These are phyloP conservation scores for Leucophenga montana DNA, from an alignment of 2,888 invertebrate species.

Conservation along the genomic window DNA sequence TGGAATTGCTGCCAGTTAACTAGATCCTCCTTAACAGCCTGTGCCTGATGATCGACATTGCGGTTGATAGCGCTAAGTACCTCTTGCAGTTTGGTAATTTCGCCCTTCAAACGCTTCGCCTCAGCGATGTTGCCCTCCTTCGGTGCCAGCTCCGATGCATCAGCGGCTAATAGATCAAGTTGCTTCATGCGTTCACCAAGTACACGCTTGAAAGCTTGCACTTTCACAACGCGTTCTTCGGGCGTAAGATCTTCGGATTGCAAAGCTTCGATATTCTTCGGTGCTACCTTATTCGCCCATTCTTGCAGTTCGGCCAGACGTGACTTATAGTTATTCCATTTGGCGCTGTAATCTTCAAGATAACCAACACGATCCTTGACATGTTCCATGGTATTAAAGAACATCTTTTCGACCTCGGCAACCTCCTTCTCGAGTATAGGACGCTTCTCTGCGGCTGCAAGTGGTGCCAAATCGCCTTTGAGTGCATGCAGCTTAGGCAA, in stretches of 20 bases:
- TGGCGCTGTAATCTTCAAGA: conserved; percentile 86
- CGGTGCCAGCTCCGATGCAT: conserved; percentile 82
- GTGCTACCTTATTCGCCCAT: conserved; percentile 87
- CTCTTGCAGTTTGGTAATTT: conserved; percentile 83
- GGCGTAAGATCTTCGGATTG: conserved; percentile 86
- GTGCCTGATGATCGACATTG: conserved; percentile 84
- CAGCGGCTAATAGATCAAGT: conserved; percentile 82
- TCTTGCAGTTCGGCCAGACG: conserved; percentile 84
- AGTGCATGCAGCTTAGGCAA: conserved; percentile 83
- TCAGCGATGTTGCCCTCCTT: conserved; percentile 81
- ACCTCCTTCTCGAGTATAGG: conserved; percentile 85
- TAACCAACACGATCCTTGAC: conserved; percentile 85
- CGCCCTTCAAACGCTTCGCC: conserved; percentile 82
- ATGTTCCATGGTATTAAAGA: conserved; percentile 84
- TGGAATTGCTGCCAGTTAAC: conserved; percentile 90
- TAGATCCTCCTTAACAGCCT: conserved; percentile 84
- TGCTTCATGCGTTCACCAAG: conserved; percentile 84
- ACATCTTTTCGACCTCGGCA: conserved; percentile 82
- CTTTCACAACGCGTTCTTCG: conserved; percentile 85
- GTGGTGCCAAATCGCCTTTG: conserved; percentile 79
- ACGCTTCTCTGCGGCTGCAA: conserved; percentile 81
- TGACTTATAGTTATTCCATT: conserved; percentile 86
- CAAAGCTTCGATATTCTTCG: conserved; percentile 82
- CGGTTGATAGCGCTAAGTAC: conserved; percentile 84
- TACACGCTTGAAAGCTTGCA: conserved; percentile 83